Evolutionary conservation across 2,113 vertebrate genomes (phyloP), one percentile per base, ranked within the genome.

Genomic region (Rhizomys pruinosus): DNA sequence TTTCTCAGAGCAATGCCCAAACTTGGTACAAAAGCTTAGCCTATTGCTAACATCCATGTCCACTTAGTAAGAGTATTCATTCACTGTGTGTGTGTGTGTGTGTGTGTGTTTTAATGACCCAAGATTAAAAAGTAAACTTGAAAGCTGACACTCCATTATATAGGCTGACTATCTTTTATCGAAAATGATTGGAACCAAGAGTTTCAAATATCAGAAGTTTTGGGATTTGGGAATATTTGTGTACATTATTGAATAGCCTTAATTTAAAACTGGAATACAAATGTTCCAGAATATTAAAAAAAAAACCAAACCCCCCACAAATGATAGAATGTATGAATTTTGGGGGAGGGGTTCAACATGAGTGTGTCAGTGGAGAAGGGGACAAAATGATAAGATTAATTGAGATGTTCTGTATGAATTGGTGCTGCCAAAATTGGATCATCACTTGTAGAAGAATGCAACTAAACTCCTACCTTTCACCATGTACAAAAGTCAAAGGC

Each of bases 61-160:
- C 92, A 72, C 79, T 52, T 78, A 63, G 64, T 4, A 27, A 82
- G 34, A 20, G 2, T 32, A 42, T 68, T 71, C 72, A 34, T 71
- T 80, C 79, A n/a, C n/a, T n/a, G n/a, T n/a, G n/a, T n/a, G n/a
- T n/a, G n/a, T n/a, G n/a, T n/a, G n/a, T n/a, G n/a, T n/a, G n/a
- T 96, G 92, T 77, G 16, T 11, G 42, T 90, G 47, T n/a, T 52
- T 69, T 52, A 17, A 42, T 34, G n/a, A n/a, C 25, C 47, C 32
- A 37, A 81, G 34, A 47, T 84, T 91, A 9, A 42, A 29, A 84
- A 92, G 39, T 95, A 47, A 86, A 85, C 15, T 92, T 89, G 7
- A 84, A 27, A 88, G 29, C 20, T 86, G 23, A 10, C 2, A 37
- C 42, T 74, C 0, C 42, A 11, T 84, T 74, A 39, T 42, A 27